These are phyloP conservation scores for Hedya salicella DNA, from an alignment of 2,888 invertebrate genomes.

Conservation along the genomic window DNA sequence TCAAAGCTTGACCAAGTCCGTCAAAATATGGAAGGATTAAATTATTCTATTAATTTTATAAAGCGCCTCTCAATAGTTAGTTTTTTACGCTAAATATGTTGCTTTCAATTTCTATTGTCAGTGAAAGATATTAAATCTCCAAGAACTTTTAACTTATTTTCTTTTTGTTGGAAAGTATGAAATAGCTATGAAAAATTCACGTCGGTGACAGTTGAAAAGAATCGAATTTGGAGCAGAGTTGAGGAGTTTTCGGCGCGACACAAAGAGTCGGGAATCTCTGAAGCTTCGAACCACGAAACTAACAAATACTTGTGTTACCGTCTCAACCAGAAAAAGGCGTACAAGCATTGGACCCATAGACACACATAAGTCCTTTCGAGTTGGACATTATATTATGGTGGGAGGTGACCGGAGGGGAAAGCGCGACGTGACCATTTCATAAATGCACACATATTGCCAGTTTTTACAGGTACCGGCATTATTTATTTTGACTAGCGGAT, in stretches of 20 bases:
- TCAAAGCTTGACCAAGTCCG: background rate
- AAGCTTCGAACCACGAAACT: conserved; percentile 44
- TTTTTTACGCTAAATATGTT: conserved; percentile 9
- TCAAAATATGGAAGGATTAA: background rate
- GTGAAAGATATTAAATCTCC: conserved; percentile 60
- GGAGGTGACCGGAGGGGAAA: conserved; percentile 23
- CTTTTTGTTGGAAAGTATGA: conserved; percentile 54
- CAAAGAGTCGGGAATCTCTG: conserved; percentile 50
- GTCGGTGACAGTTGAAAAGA: conserved; percentile 68
- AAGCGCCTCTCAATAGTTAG: background rate
- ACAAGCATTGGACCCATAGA: background rate
- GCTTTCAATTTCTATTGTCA: conserved; percentile 51
- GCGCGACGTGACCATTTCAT: conserved; percentile 30
- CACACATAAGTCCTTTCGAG: background rate
- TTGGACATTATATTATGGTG: background rate
- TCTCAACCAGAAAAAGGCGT: conserved; percentile 40
- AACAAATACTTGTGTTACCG: conserved; percentile 53
- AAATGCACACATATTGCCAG: conserved; percentile 8
- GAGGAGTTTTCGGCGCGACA: conserved; percentile 39
- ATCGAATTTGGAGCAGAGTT: conserved; percentile 62
- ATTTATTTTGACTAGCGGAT: conserved; percentile 15
- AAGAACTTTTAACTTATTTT: conserved; percentile 64
- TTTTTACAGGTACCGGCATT: conserved; percentile 1
- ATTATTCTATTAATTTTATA: background rate
- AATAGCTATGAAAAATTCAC: conserved; percentile 65